Percentiles rank a stretch among this genome's conserved stretches.
Evolutionary conservation across 2,113 vertebrate genomes (phyloP).

Genomic region (Ornithorhynchus anatinus): DNA sequence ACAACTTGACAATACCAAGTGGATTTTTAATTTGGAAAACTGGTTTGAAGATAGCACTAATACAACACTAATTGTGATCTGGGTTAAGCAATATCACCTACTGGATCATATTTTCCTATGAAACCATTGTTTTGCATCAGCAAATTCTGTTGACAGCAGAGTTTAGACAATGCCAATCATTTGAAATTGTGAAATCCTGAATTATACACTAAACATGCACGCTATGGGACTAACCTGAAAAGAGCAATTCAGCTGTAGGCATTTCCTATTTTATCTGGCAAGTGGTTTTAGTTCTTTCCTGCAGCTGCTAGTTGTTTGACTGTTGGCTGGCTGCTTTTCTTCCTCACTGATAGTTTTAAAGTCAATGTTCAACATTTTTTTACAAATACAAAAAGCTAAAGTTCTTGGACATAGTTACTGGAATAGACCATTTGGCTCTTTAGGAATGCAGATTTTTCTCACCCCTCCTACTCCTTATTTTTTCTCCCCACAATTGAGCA

Average conservation of each 20-base stretch:
- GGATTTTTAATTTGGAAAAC: background rate
- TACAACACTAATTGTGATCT: background rate
- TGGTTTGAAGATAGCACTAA: background rate
- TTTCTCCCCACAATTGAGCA: no score
- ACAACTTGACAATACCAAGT: background rate
- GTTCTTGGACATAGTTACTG: no score
- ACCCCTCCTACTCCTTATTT: no score
- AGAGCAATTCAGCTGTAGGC: background rate
- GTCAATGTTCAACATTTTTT: background rate
- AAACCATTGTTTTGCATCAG: background rate
- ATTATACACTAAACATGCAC: background rate
- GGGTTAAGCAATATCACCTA: background rate
- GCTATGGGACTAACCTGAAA: background rate
- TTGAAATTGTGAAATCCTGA: constrained; percentile 6
- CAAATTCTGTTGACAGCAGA: background rate
- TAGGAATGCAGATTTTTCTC: no score
- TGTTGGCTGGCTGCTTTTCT: constrained; percentile 7
- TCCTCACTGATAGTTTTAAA: background rate
- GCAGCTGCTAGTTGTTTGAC: background rate
- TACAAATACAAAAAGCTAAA: no score
- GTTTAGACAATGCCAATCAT: background rate
- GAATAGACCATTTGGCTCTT: background rate
- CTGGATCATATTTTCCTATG: constrained; percentile 35
- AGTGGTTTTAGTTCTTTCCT: constrained; percentile 1
- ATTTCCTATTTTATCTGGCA: constrained; percentile 32